Conservation (phyloP, 1,140 invertebrate species). For the Drosophila littoralis region DNA sequence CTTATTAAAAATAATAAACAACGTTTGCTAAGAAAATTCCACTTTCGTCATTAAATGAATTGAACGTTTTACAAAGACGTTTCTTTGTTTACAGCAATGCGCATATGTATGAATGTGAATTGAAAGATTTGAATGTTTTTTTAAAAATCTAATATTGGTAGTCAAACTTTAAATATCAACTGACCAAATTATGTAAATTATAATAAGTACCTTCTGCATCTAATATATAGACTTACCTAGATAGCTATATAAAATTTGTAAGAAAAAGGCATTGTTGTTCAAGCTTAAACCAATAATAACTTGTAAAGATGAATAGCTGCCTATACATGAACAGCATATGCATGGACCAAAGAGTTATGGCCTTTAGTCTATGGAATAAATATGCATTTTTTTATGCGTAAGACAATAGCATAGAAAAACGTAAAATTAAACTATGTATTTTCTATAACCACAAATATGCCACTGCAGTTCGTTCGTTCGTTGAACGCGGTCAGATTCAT, state of each 20-base stretch:
- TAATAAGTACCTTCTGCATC: neutral
- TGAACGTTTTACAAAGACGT: too few species aligned
- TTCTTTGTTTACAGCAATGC: too few species aligned
- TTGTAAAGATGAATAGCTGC: constrained; percentile 13
- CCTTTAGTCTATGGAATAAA: constrained; percentile 39
- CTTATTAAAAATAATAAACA: too few species aligned
- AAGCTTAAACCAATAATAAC: neutral
- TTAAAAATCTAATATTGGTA: too few species aligned
- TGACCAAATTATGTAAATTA: neutral
- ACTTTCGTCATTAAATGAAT: too few species aligned
- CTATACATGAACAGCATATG: neutral
- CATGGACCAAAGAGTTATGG: constrained; percentile 28
- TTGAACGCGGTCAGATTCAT: constrained; percentile 74
- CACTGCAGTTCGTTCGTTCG: constrained; percentile 32
- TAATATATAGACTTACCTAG: neutral
- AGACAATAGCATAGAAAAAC: constrained; percentile 32
- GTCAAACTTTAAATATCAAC: neutral
- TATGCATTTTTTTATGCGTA: constrained; percentile 39
- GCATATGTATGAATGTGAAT: too few species aligned
- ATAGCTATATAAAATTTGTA: neutral
- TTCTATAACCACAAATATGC: constrained; percentile 12
- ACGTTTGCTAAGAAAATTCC: too few species aligned
- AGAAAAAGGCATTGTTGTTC: neutral
- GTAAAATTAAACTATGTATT: constrained; percentile 14
- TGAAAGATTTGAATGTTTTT: too few species aligned